Percentiles rank a stretch among this genome's conserved stretches.
phyloP scores from a whole-genome alignment of 2,888 invertebrate species.

The Xylota segnis region DNA sequence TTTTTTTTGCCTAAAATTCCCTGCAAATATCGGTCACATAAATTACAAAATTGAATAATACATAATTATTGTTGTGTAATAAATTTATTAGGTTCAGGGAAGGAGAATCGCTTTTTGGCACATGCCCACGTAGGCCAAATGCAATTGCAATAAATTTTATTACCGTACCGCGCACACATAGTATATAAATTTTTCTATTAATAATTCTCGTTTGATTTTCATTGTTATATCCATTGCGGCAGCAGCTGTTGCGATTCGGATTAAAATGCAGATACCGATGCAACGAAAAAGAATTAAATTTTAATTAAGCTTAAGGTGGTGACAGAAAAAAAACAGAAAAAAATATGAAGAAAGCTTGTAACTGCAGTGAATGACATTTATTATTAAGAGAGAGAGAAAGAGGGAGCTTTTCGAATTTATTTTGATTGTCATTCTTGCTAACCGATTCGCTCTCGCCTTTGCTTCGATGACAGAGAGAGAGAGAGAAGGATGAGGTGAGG shows the following conservation, averaged over 20 bases:
- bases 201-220: conserved; percentile 53
- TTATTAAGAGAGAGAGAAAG: neutral
- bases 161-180: too few species aligned
- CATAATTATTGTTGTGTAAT: conserved; percentile 70
- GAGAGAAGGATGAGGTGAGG: neutral
- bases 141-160: conserved; percentile 59
- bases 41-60: conserved; percentile 46
- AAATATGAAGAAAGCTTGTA: neutral
- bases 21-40: conserved; percentile 53
- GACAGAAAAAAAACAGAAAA: neutral
- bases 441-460: conserved; percentile 42
- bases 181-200: conserved; percentile 39
- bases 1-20: neutral
- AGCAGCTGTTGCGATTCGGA: conserved; percentile 56
- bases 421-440: conserved; percentile 4
- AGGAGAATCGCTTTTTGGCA: conserved; percentile 50
- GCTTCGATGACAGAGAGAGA: too few species aligned
- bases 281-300: neutral
- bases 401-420: conserved; percentile 20
- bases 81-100: conserved; percentile 7
- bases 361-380: conserved; percentile 14
- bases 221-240: conserved; percentile 44
- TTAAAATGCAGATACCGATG: conserved; percentile 33
- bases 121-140: conserved; percentile 63
- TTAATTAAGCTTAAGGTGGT: conserved; percentile 41